Conservation (phyloP, 2,797 vertebrate species). For the Scleropages formosus region DNA sequence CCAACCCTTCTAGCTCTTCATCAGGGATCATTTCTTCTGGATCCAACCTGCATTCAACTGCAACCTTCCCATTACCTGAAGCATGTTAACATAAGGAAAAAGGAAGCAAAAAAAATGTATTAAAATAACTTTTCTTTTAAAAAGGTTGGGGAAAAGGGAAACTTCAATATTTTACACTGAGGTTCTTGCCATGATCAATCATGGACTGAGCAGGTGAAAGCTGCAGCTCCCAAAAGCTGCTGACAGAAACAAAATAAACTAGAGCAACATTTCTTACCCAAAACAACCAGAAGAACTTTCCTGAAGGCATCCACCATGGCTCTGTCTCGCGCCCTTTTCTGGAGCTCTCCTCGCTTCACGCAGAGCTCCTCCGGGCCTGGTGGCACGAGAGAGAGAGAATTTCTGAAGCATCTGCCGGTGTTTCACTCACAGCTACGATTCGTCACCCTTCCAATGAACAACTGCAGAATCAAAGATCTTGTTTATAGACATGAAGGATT, state of each 20-base stretch:
- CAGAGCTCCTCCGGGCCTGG: conserved; percentile 45
- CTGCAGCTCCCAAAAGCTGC: conserved; percentile 45
- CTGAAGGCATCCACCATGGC: conserved; percentile 59
- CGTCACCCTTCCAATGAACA: neutral
- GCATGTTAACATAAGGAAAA: neutral
- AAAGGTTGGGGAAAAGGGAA: too few relatives aligned
- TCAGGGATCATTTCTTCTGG: conserved; percentile 57
- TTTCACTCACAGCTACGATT: neutral
- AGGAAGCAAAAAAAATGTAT: neutral
- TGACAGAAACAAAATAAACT: conserved; percentile 55
- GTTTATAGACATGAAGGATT: too few relatives aligned
- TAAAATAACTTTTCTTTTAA: too few relatives aligned
- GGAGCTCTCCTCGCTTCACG: conserved; percentile 41
- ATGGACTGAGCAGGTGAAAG: too few relatives aligned
- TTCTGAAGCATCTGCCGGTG: neutral
- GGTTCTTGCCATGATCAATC: too few relatives aligned
- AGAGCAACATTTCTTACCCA: conserved; percentile 47
- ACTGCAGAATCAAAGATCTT: too few relatives aligned
- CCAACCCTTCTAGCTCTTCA: conserved; percentile 58
- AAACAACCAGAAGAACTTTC: conserved; percentile 51
- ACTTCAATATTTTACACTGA: too few relatives aligned
- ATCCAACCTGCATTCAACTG: conserved; percentile 55
- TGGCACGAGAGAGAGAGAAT: neutral
- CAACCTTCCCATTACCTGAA: conserved; percentile 68
- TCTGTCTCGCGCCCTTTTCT: conserved; percentile 47